Conservation (phyloP, 64 coral and sea anemone genomes). For the Anthopleura sola region DNA sequence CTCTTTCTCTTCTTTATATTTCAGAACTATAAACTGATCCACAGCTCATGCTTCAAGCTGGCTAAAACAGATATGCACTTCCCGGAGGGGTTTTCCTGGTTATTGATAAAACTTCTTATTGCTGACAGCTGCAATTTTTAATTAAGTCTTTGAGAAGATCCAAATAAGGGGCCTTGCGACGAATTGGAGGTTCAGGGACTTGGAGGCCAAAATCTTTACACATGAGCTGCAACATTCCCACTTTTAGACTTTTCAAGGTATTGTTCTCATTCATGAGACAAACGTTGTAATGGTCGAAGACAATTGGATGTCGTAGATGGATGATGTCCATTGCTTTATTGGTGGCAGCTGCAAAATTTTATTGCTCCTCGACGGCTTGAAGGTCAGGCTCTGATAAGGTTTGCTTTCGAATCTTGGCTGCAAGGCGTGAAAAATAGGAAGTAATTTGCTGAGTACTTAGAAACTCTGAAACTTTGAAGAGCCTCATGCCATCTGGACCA, state of each 20-base stretch:
- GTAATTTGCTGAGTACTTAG: conserved; percentile 46
- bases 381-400: conserved; percentile 3
- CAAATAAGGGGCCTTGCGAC: conserved; percentile 12
- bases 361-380: conserved; percentile 4
- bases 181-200: neutral
- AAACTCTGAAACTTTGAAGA: conserved; percentile 39
- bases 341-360: conserved; percentile 9
- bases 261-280: conserved; percentile 11
- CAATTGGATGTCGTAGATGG: conserved; percentile 26
- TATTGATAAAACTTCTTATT: no score
- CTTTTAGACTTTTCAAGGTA: conserved; percentile 7
- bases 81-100: no score
- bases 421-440: conserved; percentile 44
- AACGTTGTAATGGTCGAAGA: conserved; percentile 28
- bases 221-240: conserved; percentile 21
- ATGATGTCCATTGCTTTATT: conserved; percentile 4
- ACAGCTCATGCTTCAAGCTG: no score
- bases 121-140: neutral
- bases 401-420: conserved; percentile 49
- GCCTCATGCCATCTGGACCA: conserved; percentile 13
- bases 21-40: no score
- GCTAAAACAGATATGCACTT: no score
- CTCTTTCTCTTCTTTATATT: no score
- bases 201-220: conserved; percentile 19
- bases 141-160: neutral